Base-by-base conservation (phyloP, 2,888 invertebrate genomes). In the Gasteruption jaculator region DNA sequence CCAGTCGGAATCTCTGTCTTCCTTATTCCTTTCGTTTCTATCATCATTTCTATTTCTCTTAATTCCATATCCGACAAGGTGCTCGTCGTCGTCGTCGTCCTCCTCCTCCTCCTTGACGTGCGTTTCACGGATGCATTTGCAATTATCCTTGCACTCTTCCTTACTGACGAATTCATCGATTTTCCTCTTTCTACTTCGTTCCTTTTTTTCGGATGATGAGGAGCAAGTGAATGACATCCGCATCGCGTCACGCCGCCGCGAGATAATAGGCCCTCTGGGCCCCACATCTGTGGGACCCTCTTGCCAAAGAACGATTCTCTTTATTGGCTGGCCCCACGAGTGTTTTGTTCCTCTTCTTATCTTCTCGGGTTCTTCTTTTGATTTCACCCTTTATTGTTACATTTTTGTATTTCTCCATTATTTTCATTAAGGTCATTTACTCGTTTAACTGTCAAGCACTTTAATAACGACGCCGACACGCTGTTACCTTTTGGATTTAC, bases 221-320 rank as follows among this genome's bases (percentile, higher is more conserved):
- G 60, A 58, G 59, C 59, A 58, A n/a, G n/a, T n/a, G n/a, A n/a
- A n/a, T 61, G 68, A 63, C 63, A 63, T 63, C 65, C 68, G 68
- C 69, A 69, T 68, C 66, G 66, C 67, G 68, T 69, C 68, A 69
- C 68, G 68, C 67, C 67, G 60, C 68, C 65, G 63, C 68, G 59
- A 58, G n/a, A n/a, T n/a, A 55, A 61, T 60, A 60, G 60, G 60
- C 60, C 57, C 61, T 51, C 57, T 58, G 62, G 63, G 58, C 60
- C 63, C 63, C 60, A 65, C 68, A 68, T 68, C 68, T 66, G 68
- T 65, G 55, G 61, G 53, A 55, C 54, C 61, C 61, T 58, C 56
- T 52, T 48, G 46, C 49, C 50, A 49, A 49, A 41, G 35, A 34
- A 43, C 40, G 40, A 37, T 15, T n/a, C n/a, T n/a, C n/a, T n/a